Evolutionary conservation across 2,113 vertebrate species (phyloP).

Genomic region (Plotosus lineatus): DNA sequence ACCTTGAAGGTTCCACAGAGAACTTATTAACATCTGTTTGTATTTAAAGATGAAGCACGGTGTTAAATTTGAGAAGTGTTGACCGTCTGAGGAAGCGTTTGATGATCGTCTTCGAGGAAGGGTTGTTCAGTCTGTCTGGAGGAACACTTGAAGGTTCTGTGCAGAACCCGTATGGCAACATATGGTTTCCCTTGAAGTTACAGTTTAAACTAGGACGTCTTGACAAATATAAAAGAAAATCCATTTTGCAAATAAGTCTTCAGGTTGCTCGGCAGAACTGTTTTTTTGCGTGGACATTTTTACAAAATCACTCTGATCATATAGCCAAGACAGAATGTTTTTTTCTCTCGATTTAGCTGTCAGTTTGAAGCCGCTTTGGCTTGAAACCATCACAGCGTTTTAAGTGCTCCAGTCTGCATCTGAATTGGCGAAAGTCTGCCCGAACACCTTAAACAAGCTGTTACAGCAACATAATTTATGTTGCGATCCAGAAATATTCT

Average conservation of each 20-base stretch:
- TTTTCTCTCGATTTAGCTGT: background rate
- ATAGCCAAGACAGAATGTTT: background rate
- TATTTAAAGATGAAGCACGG: background rate
- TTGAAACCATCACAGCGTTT: background rate
- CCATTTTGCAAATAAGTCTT: background rate
- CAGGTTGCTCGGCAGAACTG: background rate
- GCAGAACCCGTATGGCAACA: background rate
- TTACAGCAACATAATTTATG: slow-evolving; percentile 58
- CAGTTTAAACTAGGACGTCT: background rate
- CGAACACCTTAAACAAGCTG: slow-evolving; percentile 47
- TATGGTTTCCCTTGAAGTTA: background rate
- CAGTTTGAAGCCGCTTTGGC: slow-evolving; percentile 7
- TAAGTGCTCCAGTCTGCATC: background rate
- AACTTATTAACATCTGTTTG: background rate
- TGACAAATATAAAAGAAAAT: background rate
- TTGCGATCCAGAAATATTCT: slow-evolving; percentile 45
- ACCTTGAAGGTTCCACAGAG: background rate
- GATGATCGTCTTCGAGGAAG: background rate
- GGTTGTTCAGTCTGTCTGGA: background rate
- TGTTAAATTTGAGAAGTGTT: too few species aligned
- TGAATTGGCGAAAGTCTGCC: slow-evolving; percentile 17
- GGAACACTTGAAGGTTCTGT: background rate
- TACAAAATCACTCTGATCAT: background rate
- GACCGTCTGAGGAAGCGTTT: background rate
- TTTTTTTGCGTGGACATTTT: background rate